Base-by-base conservation (phyloP, 1,140 invertebrate species). In the Wiebesia pumilae region DNA sequence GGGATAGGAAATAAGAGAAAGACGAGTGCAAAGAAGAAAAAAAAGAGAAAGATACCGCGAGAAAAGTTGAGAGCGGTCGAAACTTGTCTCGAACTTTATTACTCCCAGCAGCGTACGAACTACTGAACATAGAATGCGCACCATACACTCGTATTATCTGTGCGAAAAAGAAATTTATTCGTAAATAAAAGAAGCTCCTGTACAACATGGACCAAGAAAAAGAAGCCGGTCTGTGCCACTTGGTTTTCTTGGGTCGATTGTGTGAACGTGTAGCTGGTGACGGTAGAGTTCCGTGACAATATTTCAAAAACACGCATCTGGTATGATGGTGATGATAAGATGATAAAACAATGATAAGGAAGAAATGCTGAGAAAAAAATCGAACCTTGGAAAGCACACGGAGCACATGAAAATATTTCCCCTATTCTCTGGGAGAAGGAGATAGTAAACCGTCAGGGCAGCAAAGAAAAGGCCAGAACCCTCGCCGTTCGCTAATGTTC, bases 11-110 rank as follows among this genome's bases (percentile, higher is more conserved):
- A 43, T 51, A 9, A 78, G 58, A 84, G 75, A 84, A 82, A 69
- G 47, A 79, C 86, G 67, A 54, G 75, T 58, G 62, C 40, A 27
- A 47, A 40, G 65, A 1, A 71, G 58, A 87, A 85, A 82, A 85
- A 78, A 58, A 83, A 86, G 69, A 69, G 82, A 35, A 71, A 81
- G 78, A 81, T 51, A 84, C 69, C 69, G 38, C 38, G 77, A 62
- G 84, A 84, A 86, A 88, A 89, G 65, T 87, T 88, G 86, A 40
- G 73, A 88, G 71, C 79, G 87, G 47, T 75, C 83, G 71, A 80
- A 81, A 80, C 83, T 77, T 83, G 43, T 73, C 69, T 71, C 69
- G 35, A 86, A 86, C 10, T 86, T 86, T 86, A 82, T 86, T 82
- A 87, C 77, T 87, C 86, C 78, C 86, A 54, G 71, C 62, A 62